Evolutionary conservation across 1,140 invertebrate genomes (phyloP), one percentile per base, ranked within the genome.

Genomic region (Plectrocnemia conspersa): DNA sequence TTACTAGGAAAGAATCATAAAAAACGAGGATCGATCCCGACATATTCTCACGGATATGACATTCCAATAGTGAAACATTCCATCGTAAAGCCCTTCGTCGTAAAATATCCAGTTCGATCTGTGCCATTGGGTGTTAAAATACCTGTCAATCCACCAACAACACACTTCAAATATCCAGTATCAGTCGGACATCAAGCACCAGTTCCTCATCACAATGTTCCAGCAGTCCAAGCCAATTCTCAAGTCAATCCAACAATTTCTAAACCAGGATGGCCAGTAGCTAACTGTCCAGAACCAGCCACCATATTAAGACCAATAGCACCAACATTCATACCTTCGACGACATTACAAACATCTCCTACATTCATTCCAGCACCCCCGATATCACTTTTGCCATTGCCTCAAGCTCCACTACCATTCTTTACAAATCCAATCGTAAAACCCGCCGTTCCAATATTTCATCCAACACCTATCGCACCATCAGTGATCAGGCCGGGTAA

Each of bases 1-100:
- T n/a, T n/a, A n/a, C n/a, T n/a, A 13, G 21, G 65, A 38, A 62
- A 62, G 19, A 6, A 18, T 6, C 73, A 74, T 23, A 68, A 71
- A 54, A 75, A 76, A 45, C 64, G 73, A 16, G 74, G 74, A n/a
- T 32, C 62, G 2, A 56, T 73, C 3, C 74, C 74, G 4, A 65
- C 74, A 3, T 76, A 66, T 61, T 74, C 74, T 35, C 64, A 73
- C 1, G 74, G 74, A 10, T 66, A 73, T 46, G 74, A 76, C 35
- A 68, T 72, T 46, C 71, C 73, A 0, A 64, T 64, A 10, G 69
- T 76, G 9, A 71, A 69, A 1, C 74, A 76, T 48, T 76, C 74
- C 0, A 64, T 75, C 1, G 52, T 75, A 0, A 76, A 76, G 40
- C 74, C 74, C 0, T 54, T 76, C 3, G 66, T 76, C 3, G 72